Conservation (phyloP, 2,113 vertebrate genomes). For the Tichodroma muraria region DNA sequence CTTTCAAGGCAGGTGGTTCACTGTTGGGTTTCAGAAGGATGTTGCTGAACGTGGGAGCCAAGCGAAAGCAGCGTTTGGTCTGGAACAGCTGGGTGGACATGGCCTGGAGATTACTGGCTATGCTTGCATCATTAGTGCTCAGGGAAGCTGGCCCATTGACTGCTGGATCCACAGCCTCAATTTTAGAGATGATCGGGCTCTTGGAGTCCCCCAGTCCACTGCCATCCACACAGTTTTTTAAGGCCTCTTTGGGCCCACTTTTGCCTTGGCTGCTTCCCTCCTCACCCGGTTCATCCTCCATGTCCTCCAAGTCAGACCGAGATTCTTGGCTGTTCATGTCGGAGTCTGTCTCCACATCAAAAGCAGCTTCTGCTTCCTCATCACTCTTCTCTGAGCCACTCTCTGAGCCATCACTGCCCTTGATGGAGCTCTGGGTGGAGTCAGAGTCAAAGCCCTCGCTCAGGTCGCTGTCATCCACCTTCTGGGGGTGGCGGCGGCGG, state of each 20-base stretch:
- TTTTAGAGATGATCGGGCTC: background rate
- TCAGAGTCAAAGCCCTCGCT: conserved; percentile 93
- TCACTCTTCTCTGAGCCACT: conserved; percentile 82
- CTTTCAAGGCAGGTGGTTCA: background rate
- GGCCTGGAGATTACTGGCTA: conserved; percentile 95
- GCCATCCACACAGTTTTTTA: conserved; percentile 22
- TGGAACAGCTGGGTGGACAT: conserved; percentile 97
- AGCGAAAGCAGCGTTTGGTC: conserved; percentile 91
- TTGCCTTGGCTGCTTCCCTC: background rate
- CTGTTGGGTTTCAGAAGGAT: conserved; percentile 78
- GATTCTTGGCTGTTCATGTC: conserved; percentile 99
- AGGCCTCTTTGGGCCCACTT: background rate
- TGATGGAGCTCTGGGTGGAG: conserved; percentile 71
- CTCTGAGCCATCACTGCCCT: conserved; percentile 85
- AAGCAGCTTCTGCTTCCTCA: conserved; percentile 87
- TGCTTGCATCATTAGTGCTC: conserved; percentile 78
- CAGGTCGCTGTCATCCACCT: conserved; percentile 90
- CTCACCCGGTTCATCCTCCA: conserved; percentile 76
- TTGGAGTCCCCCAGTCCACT: conserved; percentile 9
- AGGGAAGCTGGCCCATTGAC: conserved; percentile 75
- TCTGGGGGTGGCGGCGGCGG: conserved; percentile 81
- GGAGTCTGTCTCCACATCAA: conserved; percentile 92
- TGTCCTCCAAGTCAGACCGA: conserved; percentile 93
- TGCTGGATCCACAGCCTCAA: conserved; percentile 58
- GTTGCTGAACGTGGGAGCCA: conserved; percentile 96